Percentiles rank a stretch among this genome's conserved stretches.
Conservation (phyloP, 2,113 vertebrate species). For the Tilapia sparmanii region DNA sequence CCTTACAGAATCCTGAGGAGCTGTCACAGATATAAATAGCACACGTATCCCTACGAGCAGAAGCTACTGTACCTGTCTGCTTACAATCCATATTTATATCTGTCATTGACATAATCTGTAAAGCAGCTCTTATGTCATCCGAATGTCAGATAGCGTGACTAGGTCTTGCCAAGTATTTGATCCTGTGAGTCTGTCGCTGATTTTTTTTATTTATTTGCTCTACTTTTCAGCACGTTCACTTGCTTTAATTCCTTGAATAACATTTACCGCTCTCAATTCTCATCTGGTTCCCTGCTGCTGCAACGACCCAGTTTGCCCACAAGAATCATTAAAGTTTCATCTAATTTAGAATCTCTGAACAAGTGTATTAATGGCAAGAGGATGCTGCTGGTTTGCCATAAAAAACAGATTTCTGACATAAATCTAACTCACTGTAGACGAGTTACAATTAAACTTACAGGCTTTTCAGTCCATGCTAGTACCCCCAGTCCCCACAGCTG, state of each 20-base stretch:
- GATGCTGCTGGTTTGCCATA: background rate
- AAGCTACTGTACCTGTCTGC: background rate
- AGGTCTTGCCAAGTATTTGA: background rate
- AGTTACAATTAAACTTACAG: background rate
- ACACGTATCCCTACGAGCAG: background rate
- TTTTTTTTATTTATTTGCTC: background rate
- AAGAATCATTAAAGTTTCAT: slow-evolving; percentile 16
- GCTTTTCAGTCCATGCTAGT: background rate
- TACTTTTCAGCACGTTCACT: background rate
- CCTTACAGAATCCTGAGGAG: background rate
- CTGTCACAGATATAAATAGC: background rate
- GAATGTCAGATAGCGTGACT: background rate
- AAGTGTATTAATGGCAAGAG: background rate
- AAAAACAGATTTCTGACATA: background rate
- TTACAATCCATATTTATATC: background rate
- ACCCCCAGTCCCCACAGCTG: background rate
- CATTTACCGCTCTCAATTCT: background rate
- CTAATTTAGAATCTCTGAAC: background rate
- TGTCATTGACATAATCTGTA: background rate
- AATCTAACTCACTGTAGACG: background rate
- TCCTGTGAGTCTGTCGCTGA: background rate
- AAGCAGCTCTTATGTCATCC: background rate
- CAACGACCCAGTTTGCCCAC: background rate
- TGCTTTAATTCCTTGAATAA: background rate
- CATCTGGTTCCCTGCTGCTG: background rate